These are phyloP conservation scores for Chionoecetes opilio DNA, from an alignment of 1,140 invertebrate genomes.

Conservation along the genomic window DNA sequence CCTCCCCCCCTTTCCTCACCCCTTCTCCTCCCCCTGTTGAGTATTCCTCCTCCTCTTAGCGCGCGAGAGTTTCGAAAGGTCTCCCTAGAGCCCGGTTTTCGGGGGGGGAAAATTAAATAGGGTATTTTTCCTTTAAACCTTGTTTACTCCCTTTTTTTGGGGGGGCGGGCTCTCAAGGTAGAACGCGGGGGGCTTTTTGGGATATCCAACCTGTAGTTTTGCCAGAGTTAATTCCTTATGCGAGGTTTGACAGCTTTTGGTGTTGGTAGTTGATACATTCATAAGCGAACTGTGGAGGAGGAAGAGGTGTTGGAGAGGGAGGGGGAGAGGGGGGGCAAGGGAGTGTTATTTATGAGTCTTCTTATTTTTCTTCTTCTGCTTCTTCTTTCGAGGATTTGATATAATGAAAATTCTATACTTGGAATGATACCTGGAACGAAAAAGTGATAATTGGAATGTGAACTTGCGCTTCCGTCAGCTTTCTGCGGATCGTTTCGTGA, in stretches of 20 bases:
- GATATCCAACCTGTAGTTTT: slow-evolving; percentile 8
- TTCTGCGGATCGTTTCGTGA: not conserved
- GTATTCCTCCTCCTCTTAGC: not conserved
- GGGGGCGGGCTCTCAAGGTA: not conserved
- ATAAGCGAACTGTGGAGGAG: not conserved
- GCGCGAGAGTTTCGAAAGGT: not conserved
- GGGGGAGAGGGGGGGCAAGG: too few relatives aligned
- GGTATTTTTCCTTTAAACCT: not conserved
- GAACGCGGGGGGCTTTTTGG: not conserved
- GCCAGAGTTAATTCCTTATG: not conserved
- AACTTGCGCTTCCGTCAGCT: not conserved
- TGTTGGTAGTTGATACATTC: not conserved
- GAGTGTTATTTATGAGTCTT: not conserved
- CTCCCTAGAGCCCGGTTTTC: not conserved
- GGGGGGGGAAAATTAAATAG: slow-evolving; percentile 5
- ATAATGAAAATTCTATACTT: slow-evolving; percentile 17
- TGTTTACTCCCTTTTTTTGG: slow-evolving; percentile 9
- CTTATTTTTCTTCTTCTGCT: not conserved
- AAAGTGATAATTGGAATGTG: slow-evolving; percentile 29
- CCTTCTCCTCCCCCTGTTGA: not conserved
- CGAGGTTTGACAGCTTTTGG: not conserved
- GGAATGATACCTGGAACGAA: not conserved
- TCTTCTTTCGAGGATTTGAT: too few relatives aligned
- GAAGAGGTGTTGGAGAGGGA: too few relatives aligned
- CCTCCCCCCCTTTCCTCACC: not conserved